Evolutionary conservation across 2,888 invertebrate genomes (phyloP).

Genomic region (Leptinotarsa peninsularis): DNA sequence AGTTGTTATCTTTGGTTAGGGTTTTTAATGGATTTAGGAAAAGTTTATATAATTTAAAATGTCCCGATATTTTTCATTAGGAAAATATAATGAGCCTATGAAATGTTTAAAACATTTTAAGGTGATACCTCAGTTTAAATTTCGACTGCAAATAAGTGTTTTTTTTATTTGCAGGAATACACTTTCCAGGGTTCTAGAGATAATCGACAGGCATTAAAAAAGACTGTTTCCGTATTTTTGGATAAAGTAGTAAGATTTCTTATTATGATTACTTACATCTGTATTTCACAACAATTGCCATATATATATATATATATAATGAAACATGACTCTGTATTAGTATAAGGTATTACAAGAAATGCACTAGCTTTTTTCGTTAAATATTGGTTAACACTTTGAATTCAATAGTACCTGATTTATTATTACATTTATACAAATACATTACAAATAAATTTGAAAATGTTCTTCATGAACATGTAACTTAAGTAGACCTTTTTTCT

Average conservation of each 20-base stretch:
- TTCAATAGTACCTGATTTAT: too few relatives aligned
- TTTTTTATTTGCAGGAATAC: constrained; percentile 34
- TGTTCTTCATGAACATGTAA: too few relatives aligned
- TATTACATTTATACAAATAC: too few relatives aligned
- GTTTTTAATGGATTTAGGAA: not conserved
- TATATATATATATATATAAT: too few relatives aligned
- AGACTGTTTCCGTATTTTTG: not conserved
- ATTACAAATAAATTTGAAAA: too few relatives aligned
- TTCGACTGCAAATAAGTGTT: not conserved
- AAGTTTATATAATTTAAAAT: constrained; percentile 24
- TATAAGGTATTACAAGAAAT: too few relatives aligned
- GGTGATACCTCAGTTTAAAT: constrained; percentile 36
- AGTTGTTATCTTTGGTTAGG: not conserved
- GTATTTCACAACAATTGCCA: too few relatives aligned
- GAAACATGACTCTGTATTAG: too few relatives aligned
- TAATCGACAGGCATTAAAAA: not conserved
- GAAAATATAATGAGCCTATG: constrained; percentile 42
- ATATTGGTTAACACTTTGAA: too few relatives aligned
- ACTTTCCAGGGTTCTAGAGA: constrained; percentile 11
- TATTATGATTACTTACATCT: not conserved
- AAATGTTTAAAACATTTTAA: constrained; percentile 40
- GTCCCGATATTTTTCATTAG: constrained; percentile 44
- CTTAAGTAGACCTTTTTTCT: too few relatives aligned
- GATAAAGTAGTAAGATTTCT: constrained; percentile 9
- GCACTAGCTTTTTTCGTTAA: too few relatives aligned